Percentiles rank a stretch among this genome's conserved stretches.
These are phyloP conservation scores for Cossypha polioptera DNA, from an alignment of 2,797 vertebrate species.

Conservation along the genomic window DNA sequence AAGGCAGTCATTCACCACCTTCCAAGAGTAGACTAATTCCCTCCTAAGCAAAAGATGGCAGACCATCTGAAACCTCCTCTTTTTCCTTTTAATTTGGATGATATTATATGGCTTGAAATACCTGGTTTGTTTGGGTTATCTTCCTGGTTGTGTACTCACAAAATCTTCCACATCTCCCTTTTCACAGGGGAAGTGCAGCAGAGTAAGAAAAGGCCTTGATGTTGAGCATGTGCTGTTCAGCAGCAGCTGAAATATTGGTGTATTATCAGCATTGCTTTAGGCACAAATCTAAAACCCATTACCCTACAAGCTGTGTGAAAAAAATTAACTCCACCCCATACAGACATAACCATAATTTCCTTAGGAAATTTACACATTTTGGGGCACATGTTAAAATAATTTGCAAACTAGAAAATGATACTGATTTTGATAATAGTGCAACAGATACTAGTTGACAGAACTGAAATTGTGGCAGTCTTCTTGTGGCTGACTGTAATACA, in stretches of 20 bases:
- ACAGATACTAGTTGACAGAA: not conserved
- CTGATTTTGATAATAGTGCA: not conserved
- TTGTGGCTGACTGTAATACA: not conserved
- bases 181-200: fast-evolving
- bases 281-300: not conserved
- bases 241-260: not conserved
- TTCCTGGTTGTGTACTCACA: not conserved
- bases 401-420: not conserved
- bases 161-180: not conserved
- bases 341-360: not conserved
- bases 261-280: not conserved
- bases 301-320: not conserved
- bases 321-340: not conserved
- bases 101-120: not conserved
- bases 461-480: not conserved
- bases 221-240: not conserved
- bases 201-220: not conserved
- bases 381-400: not conserved
- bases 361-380: not conserved
- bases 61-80: fast-evolving
- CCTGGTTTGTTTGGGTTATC: not conserved
- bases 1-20: not conserved
- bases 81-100: not conserved
- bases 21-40: not conserved
- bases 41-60: not conserved